Evolutionary conservation across 2,888 invertebrate species (phyloP).

Genomic region (Apoda limacodes): DNA sequence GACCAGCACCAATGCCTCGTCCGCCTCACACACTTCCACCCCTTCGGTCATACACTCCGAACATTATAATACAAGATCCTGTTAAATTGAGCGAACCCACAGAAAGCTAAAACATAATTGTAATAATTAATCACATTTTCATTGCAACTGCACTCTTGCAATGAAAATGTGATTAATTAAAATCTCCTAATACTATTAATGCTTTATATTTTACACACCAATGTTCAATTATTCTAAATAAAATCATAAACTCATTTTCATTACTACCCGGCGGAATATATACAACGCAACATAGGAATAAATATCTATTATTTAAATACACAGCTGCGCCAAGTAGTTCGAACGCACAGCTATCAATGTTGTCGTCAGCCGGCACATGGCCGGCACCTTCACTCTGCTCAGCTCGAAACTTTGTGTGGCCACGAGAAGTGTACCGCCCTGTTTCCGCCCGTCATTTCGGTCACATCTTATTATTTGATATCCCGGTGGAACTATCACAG

Average conservation of each 20-base stretch:
- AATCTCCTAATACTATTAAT: conserved; percentile 13
- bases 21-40: conserved; percentile 10
- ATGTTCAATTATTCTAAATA: conserved; percentile 17
- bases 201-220: conserved; percentile 7
- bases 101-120: conserved; percentile 17
- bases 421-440: conserved; percentile 11
- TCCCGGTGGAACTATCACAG: conserved; percentile 13
- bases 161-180: no score
- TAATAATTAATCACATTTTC: conserved; percentile 10
- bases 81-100: conserved; percentile 18
- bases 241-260: conserved; percentile 15
- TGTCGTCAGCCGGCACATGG: conserved; percentile 3
- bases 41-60: conserved; percentile 9
- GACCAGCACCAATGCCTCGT: conserved; percentile 13
- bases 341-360: conserved; percentile 12
- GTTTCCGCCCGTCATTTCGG: conserved; percentile 10
- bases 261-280: conserved; percentile 18
- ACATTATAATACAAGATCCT: conserved; percentile 12
- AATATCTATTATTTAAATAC: conserved; percentile 8
- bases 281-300: conserved; percentile 17
- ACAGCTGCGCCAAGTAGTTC: conserved; percentile 17
- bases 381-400: conserved; percentile 8
- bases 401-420: conserved; percentile 12
- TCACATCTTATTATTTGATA: conserved; percentile 10
- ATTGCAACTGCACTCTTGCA: conserved; percentile 10